Base-by-base conservation (phyloP, 2,797 vertebrate species). In the Rallus crepitans region DNA sequence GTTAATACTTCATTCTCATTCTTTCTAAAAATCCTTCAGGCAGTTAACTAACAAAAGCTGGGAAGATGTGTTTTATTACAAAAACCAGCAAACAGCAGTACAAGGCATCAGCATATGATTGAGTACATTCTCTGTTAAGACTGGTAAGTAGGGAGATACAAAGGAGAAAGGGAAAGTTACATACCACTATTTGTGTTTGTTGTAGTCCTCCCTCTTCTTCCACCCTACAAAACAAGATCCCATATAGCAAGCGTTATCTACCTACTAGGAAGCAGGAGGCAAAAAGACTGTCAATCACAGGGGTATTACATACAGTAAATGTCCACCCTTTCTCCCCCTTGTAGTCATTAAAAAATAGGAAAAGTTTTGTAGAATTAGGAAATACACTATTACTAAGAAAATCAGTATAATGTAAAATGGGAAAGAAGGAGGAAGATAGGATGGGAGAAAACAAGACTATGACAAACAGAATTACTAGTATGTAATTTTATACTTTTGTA, bases 211-310 rank as follows among this genome's bases (percentile, higher is more conserved):
- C 96, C 97, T 96, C 97, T 97, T 97, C 97, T 96, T 97, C 93
- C 96, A 97, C 77, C 97, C 97, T 97, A 97, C 96, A 97, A 97
- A 97, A 97, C 81, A 97, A 97, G 97, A 97, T 97, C 91, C 97
- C 97, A 97, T 97, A 97, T 31, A 97, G 97, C 96, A 97, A 97
- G 96, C 0, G 94, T 97, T 97, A 97, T 97, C 96, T 97, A 97
- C 96, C 95, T 97, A 97, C 96, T 97, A 96, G 94, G 73, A 95
- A 97, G 94, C 87, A 92, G 93, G 94, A 94, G 68, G 87, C 64
- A 96, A 97, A 96, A 97, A 96, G 93, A 91, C 71, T 95, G 89
- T 96, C 93, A 97, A 79, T 96, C 84, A 96, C 59, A 93, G 92
- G 96, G 94, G 90, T 85, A 83, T 90, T 66, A 86, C 45, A 94